Percentiles rank a stretch among this genome's conserved stretches.
phyloP scores from a whole-genome alignment of 2,888 invertebrate species.

The Stenoptilia bipunctidactyla region DNA sequence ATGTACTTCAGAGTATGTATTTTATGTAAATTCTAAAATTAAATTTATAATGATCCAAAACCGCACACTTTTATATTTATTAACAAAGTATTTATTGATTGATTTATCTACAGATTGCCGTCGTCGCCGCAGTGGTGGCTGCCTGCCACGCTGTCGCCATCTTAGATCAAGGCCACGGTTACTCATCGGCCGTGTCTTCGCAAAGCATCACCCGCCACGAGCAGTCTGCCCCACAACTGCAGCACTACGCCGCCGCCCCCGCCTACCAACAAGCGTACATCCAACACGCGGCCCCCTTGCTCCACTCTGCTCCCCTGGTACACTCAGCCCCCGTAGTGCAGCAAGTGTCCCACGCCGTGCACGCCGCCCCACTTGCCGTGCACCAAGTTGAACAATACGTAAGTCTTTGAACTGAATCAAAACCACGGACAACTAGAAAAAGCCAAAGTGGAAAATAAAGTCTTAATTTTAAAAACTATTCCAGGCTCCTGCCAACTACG shows the following conservation, averaged over 20 bases:
- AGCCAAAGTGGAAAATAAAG: background rate
- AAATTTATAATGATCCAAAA: too few relatives aligned
- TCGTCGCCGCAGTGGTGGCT: conserved; percentile 51
- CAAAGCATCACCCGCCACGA: conserved; percentile 56
- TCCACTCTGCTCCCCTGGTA: conserved; percentile 23
- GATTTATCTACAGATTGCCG: conserved; percentile 48
- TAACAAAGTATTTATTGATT: too few relatives aligned
- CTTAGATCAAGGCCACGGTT: conserved; percentile 36
- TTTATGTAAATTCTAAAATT: conserved; percentile 1
- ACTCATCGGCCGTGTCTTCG: conserved; percentile 44
- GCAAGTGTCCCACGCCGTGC: conserved; percentile 26
- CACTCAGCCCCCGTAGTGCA: conserved; percentile 25
- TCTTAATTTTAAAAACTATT: conserved; percentile 6
- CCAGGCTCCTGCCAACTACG: conserved; percentile 63
- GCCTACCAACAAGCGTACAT: conserved; percentile 6
- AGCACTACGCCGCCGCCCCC: conserved; percentile 9
- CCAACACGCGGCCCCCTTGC: conserved; percentile 12
- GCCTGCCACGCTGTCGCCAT: conserved; percentile 55
- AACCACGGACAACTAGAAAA: background rate
- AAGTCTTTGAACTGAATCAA: conserved; percentile 19
- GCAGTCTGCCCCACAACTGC: conserved; percentile 21
- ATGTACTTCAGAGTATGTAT: conserved; percentile 59
- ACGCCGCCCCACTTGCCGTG: conserved; percentile 26
- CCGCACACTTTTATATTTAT: too few relatives aligned
- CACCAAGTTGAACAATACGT: conserved; percentile 30